These are phyloP conservation scores for Paralichthys olivaceus DNA, from an alignment of 2,113 vertebrate species.

Conservation along the genomic window DNA sequence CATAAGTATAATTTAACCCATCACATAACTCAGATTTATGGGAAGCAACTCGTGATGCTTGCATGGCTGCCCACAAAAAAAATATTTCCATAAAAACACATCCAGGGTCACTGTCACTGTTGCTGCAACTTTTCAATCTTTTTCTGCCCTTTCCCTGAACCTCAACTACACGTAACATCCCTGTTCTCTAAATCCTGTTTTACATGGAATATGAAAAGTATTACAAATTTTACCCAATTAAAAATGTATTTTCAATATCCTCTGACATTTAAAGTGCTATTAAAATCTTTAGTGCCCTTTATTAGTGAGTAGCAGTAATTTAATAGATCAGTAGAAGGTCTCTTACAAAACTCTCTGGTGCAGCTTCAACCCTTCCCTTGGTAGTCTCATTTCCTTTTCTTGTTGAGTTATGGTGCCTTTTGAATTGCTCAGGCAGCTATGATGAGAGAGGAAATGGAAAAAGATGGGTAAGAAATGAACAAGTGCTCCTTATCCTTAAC, in stretches of 20 bases:
- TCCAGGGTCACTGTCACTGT: neutral
- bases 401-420: neutral
- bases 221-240: neutral
- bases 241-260: conserved; percentile 6
- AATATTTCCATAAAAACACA: neutral
- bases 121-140: neutral
- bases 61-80: neutral
- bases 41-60: neutral
- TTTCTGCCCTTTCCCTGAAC: neutral
- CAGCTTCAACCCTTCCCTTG: conserved; percentile 3
- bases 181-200: conserved; percentile 1
- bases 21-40: conserved; percentile 24
- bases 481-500: neutral
- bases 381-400: neutral
- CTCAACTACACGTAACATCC: neutral
- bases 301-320: conserved; percentile 23
- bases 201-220: conserved; percentile 5
- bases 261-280: conserved; percentile 24
- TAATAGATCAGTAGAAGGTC: conserved; percentile 17
- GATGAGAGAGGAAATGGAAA: conserved; percentile 11
- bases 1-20: conserved; percentile 15
- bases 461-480: neutral
- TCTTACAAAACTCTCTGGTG: neutral
- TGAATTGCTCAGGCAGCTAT: neutral
- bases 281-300: conserved; percentile 22